Base-by-base conservation (phyloP, 2,797 vertebrate genomes). In the Acridotheres tristis region DNA sequence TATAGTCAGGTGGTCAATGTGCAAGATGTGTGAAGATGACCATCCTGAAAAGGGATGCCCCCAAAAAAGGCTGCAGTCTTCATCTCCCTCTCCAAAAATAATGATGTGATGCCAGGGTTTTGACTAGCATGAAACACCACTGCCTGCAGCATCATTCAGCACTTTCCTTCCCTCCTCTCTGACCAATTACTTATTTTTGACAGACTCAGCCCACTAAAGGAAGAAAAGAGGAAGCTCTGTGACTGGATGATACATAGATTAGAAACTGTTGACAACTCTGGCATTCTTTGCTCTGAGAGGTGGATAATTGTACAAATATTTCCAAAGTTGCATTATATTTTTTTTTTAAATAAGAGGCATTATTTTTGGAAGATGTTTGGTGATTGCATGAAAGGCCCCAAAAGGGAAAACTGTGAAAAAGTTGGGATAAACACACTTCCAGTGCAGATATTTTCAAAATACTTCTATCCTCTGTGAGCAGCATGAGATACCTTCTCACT, bases 21-120 rank as follows among this genome's bases (percentile, higher is more conserved):
- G 32, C 84, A 68, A 55, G 29, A 14, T 0, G 0, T 19, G 18
- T 26, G n/a, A 74, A 29, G 43, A 30, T 10, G 42, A 54, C 15
- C 16, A 8, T 47, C 9, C 13, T 29, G 11, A 38, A 38, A 38
- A 38, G 11, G 38, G 38, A 38, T 57, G 11, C 45, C 22, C 54
- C 19, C 32, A 4, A 22, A 81, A 81, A 77, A 45, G 2, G 19
- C 22, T 67, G 42, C 12, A 15, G 11, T 40, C 54, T 29, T 79
- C n/a, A 40, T 32, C n/a, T 87, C 9, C 8, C 38, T 43, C 45
- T 67, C 43, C 14, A 82, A 38, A 84, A 84, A 38, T 12, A 69
- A 27, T 45, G 17, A 42, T 7, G 9, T 30, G 10, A 32, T 55
- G 26, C 20, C 19, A 12, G 18, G 16, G 9, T 20, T 79, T 82